Evolutionary conservation across 2,113 vertebrate species (phyloP), one percentile per base, ranked within the genome.

Genomic region (Callipepla squamata): DNA sequence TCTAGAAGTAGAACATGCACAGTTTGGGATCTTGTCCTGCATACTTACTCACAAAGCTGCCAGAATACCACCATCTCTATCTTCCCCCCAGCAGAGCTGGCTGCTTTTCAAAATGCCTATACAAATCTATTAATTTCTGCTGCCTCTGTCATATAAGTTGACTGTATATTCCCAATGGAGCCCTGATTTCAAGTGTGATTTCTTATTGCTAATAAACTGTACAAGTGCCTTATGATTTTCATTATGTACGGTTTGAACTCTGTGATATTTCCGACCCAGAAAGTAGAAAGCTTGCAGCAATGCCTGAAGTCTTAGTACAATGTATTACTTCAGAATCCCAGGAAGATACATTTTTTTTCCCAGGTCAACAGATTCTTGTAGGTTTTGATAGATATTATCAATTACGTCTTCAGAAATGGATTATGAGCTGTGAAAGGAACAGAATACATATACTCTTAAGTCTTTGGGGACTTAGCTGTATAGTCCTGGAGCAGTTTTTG

Each of bases 321-420:
- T 61, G 30, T 47, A 62, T 80, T 74, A 65, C n/a, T 87, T 40
- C 45, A 61, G 55, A 81, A 70, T 36, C 50, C 75, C 61, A 32
- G 45, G 61, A 74, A 78, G 38, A 53, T 11, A 0, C 13, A 40
- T 40, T 34, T 83, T 80, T 94, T 87, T 19, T 16, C 48, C 36
- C 68, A 62, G 87, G 40, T 94, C 84, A 91, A 84, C 55, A 95
- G 88, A 73, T 30, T 26, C 36, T 74, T 83, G 48, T 72, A 58
- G 68, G 40, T 84, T 95, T 85, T 94, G 65, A 87, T 40, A 72
- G 74, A 91, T 78, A 85, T 48, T 63, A 81, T 86, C 74, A 89
- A 42, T 81, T 78, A 59, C 7, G 57, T 53, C 78, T 70, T 55
- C 19, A 58, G 50, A 86, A 95, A 70, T 65, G 32, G 74, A 78